phyloP scores from a whole-genome alignment of 1,140 invertebrate genomes.

The Heterodera schachtii region DNA sequence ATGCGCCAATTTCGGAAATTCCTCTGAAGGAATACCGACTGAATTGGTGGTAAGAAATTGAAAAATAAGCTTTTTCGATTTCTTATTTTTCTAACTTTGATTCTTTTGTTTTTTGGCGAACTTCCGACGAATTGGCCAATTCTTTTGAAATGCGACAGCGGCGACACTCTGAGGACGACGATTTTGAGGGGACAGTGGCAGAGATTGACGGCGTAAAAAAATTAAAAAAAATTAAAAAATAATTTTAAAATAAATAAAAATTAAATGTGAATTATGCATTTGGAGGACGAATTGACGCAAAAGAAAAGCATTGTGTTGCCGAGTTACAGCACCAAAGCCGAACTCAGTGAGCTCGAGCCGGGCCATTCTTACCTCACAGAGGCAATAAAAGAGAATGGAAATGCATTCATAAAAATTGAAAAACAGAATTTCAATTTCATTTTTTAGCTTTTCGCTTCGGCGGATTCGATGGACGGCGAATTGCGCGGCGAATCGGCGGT shows the following conservation, averaged over 20 bases:
- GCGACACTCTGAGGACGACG: constrained; percentile 36
- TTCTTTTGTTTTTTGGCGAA: background rate
- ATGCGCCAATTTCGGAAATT: constrained; percentile 55
- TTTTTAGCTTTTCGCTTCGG: constrained; percentile 52
- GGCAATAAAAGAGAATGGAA: constrained; percentile 9
- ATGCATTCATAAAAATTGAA: background rate
- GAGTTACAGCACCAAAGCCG: constrained; percentile 43
- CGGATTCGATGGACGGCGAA: constrained; percentile 58
- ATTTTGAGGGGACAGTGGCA: constrained; percentile 29
- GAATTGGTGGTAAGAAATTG: constrained; percentile 16
- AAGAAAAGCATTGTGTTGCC: constrained; percentile 39
- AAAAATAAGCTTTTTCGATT: background rate
- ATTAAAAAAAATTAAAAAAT: background rate
- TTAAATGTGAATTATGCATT: background rate
- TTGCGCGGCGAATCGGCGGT: constrained; percentile 54
- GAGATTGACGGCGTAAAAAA: constrained; percentile 15
- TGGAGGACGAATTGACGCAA: constrained; percentile 7
- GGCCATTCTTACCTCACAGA: constrained; percentile 58
- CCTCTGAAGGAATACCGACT: constrained; percentile 59
- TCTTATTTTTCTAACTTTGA: constrained; percentile 20
- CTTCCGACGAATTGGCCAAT: constrained; percentile 31
- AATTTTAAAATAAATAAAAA: background rate
- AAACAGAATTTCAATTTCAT: background rate
- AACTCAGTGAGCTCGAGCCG: constrained; percentile 42
- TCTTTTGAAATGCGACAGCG: constrained; percentile 40